Evolutionary conservation across 2,888 invertebrate genomes (phyloP), one percentile per base, ranked within the genome.

Genomic region (Conops quadrifasciatus): DNA sequence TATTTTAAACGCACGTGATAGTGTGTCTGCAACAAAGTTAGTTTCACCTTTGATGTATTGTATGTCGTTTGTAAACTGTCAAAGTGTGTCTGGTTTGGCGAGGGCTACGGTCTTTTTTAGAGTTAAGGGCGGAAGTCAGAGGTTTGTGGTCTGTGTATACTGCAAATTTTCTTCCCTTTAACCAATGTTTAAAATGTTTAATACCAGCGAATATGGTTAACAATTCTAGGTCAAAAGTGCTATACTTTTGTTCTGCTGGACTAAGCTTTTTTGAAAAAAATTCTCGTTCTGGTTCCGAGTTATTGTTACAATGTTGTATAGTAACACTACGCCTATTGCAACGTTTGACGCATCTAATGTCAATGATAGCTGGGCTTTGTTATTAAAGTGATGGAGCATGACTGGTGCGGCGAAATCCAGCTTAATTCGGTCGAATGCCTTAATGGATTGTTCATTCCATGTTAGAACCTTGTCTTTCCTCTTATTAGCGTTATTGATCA

Each of bases 61-160:
- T n/a, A 21, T 56, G 21, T 56, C 53, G 13, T 2, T 56, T 21
- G 53, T 56, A 56, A 56, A 56, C 21, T 56, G 19, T 4, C 2
- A n/a, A n/a, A 56, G 15, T n/a, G n/a, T 43, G 43, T 62, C 60
- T 3, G 2, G 19, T 62, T 62, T 62, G 60, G 28, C 43, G 15
- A 15, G 60, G 43, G 19, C 60, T 62, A 13, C 43, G 43, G 3
- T 62, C 36, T 11, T 11, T 7, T 62, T 62, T 62, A n/a, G 43
- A 62, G 30, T 43, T 36, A 21, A 62, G 21, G 4, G 28, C 60
- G 43, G 2, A 43, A 43, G 36, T 62, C 7, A 43, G 9, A 19
- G 16, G 43, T 62, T 43, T 62, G 28, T 62, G 60, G 36, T 62
- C 43, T 62, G 43, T 62, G 19, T 24, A 21, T 16, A 62, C 19